phyloP scores from a whole-genome alignment of 2,797 vertebrate species.

The Pipistrellus nathusii region DNA sequence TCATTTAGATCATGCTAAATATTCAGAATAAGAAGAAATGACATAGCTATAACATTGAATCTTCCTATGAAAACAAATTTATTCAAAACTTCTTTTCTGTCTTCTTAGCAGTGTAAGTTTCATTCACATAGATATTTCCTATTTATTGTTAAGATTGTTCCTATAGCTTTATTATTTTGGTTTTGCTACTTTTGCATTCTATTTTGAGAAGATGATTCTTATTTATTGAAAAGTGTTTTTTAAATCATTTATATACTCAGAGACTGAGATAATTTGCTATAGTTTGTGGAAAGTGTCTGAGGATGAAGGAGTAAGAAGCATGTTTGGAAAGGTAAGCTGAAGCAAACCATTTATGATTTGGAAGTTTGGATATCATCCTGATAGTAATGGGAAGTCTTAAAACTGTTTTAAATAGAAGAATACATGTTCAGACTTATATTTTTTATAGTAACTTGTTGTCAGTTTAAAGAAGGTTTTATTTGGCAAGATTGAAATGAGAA shows the following conservation, averaged over 20 bases:
- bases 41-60: background rate
- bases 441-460: background rate
- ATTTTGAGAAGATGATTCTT: slow-evolving; percentile 4
- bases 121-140: background rate
- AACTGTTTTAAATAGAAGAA: background rate
- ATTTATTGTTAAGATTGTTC: background rate
- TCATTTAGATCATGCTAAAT: background rate
- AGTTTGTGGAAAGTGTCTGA: background rate
- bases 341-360: background rate
- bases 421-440: background rate
- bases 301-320: background rate
- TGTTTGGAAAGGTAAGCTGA: background rate
- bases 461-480: background rate
- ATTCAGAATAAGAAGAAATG: background rate
- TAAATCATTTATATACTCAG: background rate
- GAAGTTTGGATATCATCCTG: background rate
- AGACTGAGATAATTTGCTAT: background rate
- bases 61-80: background rate
- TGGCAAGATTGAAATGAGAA: background rate
- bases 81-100: background rate
- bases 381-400: background rate
- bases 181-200: slow-evolving; percentile 2
- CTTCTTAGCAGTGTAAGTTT: background rate
- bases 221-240: background rate
- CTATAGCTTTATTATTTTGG: background rate